Conservation (phyloP, 35 echinoderm and acorn worm genomes). For the Apostichopus parvimensis region DNA sequence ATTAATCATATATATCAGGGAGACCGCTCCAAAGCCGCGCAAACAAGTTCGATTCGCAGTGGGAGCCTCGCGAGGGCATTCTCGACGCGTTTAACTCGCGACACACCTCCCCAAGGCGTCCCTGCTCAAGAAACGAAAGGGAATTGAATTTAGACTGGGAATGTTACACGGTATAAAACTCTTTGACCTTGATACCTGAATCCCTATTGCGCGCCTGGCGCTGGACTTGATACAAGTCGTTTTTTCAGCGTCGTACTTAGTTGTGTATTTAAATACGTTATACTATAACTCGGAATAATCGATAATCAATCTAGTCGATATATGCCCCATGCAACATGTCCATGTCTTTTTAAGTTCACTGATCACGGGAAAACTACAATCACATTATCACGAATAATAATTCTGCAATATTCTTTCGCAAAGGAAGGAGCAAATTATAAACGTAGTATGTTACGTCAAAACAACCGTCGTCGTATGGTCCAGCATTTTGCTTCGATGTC, state of each 20-base stretch:
- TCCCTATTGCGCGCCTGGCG: not conserved
- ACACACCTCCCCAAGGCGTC: slow-evolving; percentile 47
- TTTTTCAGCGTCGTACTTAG: not conserved
- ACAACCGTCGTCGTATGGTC: no score
- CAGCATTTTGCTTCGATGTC: no score
- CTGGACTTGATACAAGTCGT: slow-evolving; percentile 34
- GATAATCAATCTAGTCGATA: no score
- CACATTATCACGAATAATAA: no score
- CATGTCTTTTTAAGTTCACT: no score
- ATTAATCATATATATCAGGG: not conserved
- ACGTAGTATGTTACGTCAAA: no score
- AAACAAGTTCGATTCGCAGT: slow-evolving; percentile 50
- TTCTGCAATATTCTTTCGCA: no score
- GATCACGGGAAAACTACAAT: no score
- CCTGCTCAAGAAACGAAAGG: not conserved
- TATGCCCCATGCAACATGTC: no score
- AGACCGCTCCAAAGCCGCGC: not conserved
- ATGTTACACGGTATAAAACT: slow-evolving; percentile 24
- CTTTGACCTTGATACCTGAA: slow-evolving; percentile 41
- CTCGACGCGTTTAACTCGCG: not conserved
- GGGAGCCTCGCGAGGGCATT: slow-evolving; percentile 22
- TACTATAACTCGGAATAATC: no score
- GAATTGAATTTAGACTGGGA: slow-evolving; percentile 39
- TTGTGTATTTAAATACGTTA: no score
- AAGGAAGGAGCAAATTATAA: no score